These are phyloP conservation scores for Aviceda subcristata DNA, from an alignment of 2,113 vertebrate genomes.

Conservation along the genomic window DNA sequence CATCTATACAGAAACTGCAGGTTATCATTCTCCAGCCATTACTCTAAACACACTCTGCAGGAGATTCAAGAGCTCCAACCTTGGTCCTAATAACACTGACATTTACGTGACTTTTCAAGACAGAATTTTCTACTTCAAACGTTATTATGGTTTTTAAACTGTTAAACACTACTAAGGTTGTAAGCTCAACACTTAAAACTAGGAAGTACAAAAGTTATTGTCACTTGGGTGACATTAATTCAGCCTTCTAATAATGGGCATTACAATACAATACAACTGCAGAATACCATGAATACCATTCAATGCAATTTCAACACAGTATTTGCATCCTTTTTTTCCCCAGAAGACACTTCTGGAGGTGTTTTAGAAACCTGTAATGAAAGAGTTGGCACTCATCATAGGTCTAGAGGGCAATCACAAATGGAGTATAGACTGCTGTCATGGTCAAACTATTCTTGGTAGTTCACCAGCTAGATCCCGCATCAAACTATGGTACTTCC, in stretches of 20 bases:
- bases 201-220: neutral
- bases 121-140: neutral
- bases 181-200: neutral
- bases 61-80: neutral
- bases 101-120: neutral
- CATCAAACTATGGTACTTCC: neutral
- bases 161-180: neutral
- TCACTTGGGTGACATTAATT: neutral
- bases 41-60: neutral
- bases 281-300: neutral
- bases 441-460: neutral
- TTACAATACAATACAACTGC: neutral
- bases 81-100: neutral
- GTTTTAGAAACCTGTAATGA: neutral
- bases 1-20: neutral
- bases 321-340: neutral
- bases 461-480: rapidly evolving
- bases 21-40: neutral
- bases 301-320: neutral
- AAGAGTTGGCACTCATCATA: neutral
- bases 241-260: neutral
- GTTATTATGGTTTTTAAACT: neutral
- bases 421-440: neutral
- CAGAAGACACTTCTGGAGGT: neutral
- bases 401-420: neutral